Base-by-base conservation (phyloP, 2,113 vertebrate species). In the Loxodonta africana region DNA sequence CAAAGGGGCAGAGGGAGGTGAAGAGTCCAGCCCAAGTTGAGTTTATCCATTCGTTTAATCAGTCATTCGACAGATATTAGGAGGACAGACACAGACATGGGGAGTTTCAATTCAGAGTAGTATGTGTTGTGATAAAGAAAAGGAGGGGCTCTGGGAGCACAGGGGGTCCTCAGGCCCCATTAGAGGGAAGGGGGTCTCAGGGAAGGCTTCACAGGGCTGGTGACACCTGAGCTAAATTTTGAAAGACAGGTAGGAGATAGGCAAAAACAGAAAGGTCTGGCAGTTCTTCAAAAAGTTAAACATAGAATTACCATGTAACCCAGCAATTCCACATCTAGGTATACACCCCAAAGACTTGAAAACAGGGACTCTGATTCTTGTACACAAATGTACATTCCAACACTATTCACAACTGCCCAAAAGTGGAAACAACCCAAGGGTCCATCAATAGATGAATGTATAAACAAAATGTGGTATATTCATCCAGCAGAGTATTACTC, bases 1-100 rank as follows among this genome's bases (percentile, higher is more conserved):
- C 11, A 0, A 0, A 18, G 73, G 4, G 6, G 44, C 7, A 7
- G 4, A 4, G 1, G 48, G 8, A 46, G 15, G 17, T 51, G 33
- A 83, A 82, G 28, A 76, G 48, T 30, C 4, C 62, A 88, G 60
- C n/a, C 26, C 69, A 30, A 26, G 83, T 33, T 44, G 71, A 33
- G 46, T 46, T 23, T 3, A 46, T 60, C 60, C n/a, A 37, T 21
- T 69, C 12, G 1, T 23, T 60, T 28, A 30, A 33, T n/a, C 65
- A 37, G 15, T 37, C 67, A 74, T 57, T 53, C 57, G 30, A 30
- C 60, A 82, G 63, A 37, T 46, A 51, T 10, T 26, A 65, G 41
- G 53, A 73, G 88, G 83, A 63, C 37, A 46, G 26, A 94, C 7
- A 30, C 12, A 48, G 76, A 8, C 76, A 48, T 30, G 76, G 18